Conservation (phyloP, 1,140 invertebrate species). For the Heterodera schachtii region DNA sequence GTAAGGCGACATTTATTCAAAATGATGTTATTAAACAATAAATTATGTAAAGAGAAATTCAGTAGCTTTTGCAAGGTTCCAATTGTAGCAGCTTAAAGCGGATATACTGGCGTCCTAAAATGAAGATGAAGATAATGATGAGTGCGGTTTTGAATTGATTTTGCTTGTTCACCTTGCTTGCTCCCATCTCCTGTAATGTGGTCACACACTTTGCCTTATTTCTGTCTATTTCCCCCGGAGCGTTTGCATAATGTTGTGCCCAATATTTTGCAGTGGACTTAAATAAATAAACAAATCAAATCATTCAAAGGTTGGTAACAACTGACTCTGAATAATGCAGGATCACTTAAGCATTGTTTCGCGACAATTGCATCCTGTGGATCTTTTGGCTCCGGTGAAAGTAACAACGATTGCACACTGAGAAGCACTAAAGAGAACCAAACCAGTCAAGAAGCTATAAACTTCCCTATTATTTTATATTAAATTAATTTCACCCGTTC, state of each 20-base stretch:
- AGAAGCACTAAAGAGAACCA: constrained; percentile 71
- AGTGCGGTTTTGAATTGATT: background rate
- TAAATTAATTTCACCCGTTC: constrained; percentile 78
- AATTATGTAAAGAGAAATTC: constrained; percentile 42
- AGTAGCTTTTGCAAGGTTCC: constrained; percentile 64
- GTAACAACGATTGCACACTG: constrained; percentile 82
- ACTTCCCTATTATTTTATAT: background rate
- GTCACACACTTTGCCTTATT: constrained; percentile 66
- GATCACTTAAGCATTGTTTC: constrained; percentile 87
- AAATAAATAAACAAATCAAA: background rate
- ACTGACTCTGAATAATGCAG: constrained; percentile 75
- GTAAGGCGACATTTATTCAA: no score
- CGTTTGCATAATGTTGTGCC: constrained; percentile 86
- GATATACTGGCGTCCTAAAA: constrained; percentile 66
- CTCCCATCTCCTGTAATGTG: constrained; percentile 69
- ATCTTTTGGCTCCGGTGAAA: constrained; percentile 81
- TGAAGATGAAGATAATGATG: constrained; percentile 4
- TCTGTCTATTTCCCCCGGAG: constrained; percentile 39
- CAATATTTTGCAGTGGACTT: constrained; percentile 86
- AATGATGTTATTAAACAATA: background rate
- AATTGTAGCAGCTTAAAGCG: constrained; percentile 66
- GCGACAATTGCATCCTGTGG: constrained; percentile 90
- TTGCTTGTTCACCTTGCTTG: constrained; percentile 65
- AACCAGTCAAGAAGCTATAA: background rate
- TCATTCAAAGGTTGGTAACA: background rate